A percentile compares a stretch with the other conserved stretches of the same genome.
Conservation (phyloP, 2,113 vertebrate species). For the Scytalopus superciliaris region DNA sequence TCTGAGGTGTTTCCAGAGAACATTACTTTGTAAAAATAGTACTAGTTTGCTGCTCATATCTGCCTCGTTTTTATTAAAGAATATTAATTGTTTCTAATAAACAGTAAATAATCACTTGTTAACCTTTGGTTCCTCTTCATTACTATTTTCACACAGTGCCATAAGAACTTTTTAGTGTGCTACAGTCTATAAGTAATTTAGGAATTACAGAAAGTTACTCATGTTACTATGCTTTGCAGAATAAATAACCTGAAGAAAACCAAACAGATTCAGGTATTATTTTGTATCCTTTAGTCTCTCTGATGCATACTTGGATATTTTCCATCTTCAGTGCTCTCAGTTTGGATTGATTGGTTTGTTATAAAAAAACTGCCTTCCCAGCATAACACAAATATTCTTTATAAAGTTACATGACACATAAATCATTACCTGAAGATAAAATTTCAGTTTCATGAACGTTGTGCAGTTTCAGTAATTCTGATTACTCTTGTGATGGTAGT, state of each 20-base stretch:
- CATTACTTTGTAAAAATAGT: not conserved
- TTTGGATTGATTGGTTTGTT: not conserved
- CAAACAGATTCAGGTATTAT: not conserved
- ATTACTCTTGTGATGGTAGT: not conserved
- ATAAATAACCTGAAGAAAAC: not conserved
- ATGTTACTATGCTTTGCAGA: not conserved
- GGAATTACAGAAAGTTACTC: not conserved
- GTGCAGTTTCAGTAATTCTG: not conserved
- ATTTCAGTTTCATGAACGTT: not conserved
- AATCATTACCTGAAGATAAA: not conserved
- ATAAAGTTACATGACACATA: not conserved
- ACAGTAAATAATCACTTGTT: not conserved
- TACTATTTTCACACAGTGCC: not conserved
- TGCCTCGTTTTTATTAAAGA: not conserved
- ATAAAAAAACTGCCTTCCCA: not conserved
- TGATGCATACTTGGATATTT: not conserved
- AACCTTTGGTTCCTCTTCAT: not conserved
- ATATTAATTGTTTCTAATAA: not conserved
- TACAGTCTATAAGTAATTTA: not conserved
- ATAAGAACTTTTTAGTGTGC: not conserved
- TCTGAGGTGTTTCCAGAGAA: not conserved
- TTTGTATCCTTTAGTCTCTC: not conserved
- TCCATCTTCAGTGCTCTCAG: not conserved
- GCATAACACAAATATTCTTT: not conserved
- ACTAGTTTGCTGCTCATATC: not conserved